phyloP scores from a whole-genome alignment of 1,140 invertebrate species.

The Ctenoplectra terminalis region DNA sequence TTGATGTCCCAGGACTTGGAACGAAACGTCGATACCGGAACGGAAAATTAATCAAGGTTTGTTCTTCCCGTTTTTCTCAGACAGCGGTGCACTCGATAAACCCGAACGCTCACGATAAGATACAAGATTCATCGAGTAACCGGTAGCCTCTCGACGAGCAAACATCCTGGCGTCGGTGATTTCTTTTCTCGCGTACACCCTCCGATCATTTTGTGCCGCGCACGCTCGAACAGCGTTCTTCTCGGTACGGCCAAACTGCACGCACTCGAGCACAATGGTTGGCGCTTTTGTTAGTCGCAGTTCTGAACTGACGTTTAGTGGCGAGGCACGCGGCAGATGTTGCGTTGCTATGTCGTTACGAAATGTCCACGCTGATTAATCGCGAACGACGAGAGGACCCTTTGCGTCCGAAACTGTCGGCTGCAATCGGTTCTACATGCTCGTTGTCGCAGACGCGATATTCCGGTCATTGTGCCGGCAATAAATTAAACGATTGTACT shows the following conservation, averaged over 20 bases:
- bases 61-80: background rate
- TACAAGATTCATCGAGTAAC: background rate
- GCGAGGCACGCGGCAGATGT: constrained; percentile 74
- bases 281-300: constrained; percentile 69
- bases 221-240: background rate
- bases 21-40: background rate
- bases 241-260: background rate
- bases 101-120: background rate
- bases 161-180: background rate
- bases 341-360: constrained; percentile 75
- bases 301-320: constrained; percentile 72
- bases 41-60: constrained; percentile 11
- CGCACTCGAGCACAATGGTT: constrained; percentile 63
- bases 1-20: background rate
- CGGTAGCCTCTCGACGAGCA: constrained; percentile 17
- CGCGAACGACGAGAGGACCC: constrained; percentile 73
- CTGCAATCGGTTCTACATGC: constrained; percentile 72
- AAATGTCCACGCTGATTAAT: constrained; percentile 80
- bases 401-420: constrained; percentile 78
- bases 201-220: background rate
- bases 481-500: constrained; percentile 39
- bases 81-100: too few species aligned
- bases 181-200: background rate
- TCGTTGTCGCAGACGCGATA: constrained; percentile 42
- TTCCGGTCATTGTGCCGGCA: background rate